Base-by-base conservation (phyloP, 2,888 invertebrate species). In the Cordylochernes scorpioides region DNA sequence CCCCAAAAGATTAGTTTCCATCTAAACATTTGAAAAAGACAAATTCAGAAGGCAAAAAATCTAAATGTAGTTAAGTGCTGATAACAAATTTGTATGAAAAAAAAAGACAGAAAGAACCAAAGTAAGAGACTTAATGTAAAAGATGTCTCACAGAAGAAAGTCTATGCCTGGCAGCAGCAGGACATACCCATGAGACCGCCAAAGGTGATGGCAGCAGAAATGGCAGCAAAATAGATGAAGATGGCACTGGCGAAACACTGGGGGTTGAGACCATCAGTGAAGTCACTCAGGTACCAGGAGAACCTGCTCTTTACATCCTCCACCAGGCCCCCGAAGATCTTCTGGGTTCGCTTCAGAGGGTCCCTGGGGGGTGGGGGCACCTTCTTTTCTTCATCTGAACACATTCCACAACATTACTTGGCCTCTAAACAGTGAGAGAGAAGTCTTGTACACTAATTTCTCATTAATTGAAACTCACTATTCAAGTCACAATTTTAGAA, bases 221-320 rank as follows among this genome's bases (percentile, higher is more conserved):
- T 64, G 13, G 82, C 80, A 9, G 94, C 91, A 52, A 94, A 91
- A 58, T 88, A 94, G 71, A 97, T 88, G 56, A 94, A 94, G 42
- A 91, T 68, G 2, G 84, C 68, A 0, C 86, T 78, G 0, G 86
- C 82, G 2, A 78, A 51, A 42, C 84, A 82, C 48, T 86, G 82
- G 0, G 71, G 65, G 49, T 74, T 84, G 10, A 86, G 49, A 1
- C 77, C 88, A 48, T 94, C 88, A 14, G 59, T 61, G 44, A 86
- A 67, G 53, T 94, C 94, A 29, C 77, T 77, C 42, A 65, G 47
- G 52, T 78, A 91, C 34, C 43, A 35, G 3, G 44, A 43, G 29
- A 40, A 44, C 9, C 54, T 68, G 6, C 80, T 61, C 48, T 69
- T 71, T 28, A 88, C 63, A 53, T 94, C 91, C 35, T 78, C 74